A percentile compares a stretch with the other conserved stretches of the same genome.
Conservation (phyloP, 1,140 invertebrate species). For the Phenacoccus solenopsis region DNA sequence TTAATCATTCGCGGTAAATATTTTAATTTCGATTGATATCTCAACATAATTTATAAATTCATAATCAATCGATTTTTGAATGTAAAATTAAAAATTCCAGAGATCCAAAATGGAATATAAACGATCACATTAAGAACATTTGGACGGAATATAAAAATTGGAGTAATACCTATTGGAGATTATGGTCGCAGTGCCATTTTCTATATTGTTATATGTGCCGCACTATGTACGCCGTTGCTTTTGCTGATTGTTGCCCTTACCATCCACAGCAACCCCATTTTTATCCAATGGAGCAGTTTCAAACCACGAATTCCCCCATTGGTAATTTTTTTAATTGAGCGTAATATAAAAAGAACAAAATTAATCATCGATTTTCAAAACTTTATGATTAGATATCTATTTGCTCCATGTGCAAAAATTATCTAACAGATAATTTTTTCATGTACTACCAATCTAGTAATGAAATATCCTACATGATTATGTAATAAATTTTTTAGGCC, state of each 20-base stretch:
- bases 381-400: no score
- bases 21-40: no score
- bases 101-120: constrained; percentile 68
- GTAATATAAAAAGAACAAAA: no score
- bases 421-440: no score
- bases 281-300: constrained; percentile 51
- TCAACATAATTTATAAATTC: no score
- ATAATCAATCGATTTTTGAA: no score
- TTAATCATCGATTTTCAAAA: no score
- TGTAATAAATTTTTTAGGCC: not conserved
- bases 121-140: constrained; percentile 61
- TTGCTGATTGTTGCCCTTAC: constrained; percentile 49
- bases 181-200: constrained; percentile 80
- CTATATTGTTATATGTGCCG: constrained; percentile 60
- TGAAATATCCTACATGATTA: not conserved
- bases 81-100: constrained; percentile 33
- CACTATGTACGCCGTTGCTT: constrained; percentile 57
- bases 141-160: constrained; percentile 67
- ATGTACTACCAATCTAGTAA: no score
- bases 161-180: constrained; percentile 81
- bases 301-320: constrained; percentile 44
- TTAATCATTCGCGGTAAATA: constrained; percentile 8
- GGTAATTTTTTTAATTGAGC: no score
- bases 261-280: constrained; percentile 64
- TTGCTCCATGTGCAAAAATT: no score